Conservation (phyloP, 53 echinoderm and acorn worm genomes). For the Paelopatides confundens region DNA sequence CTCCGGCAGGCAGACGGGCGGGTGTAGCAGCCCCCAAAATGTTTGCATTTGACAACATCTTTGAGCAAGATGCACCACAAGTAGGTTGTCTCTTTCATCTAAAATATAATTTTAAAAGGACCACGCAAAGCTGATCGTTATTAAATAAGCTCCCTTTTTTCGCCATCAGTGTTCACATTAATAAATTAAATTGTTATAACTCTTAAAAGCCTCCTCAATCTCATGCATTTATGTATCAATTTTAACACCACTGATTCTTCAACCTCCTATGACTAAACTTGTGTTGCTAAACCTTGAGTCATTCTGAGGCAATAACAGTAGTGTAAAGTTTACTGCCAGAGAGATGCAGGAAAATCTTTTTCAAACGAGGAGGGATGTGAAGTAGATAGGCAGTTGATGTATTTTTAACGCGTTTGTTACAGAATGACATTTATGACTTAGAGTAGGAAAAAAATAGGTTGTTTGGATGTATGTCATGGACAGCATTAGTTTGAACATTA, state of each 20-base stretch:
- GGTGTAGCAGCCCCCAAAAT: constrained; percentile 98
- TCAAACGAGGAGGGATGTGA: neutral
- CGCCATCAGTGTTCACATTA: neutral
- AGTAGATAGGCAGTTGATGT: neutral
- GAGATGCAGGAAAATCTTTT: constrained; percentile 13
- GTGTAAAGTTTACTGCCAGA: neutral
- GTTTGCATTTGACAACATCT: constrained; percentile 98
- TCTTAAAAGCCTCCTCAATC: neutral
- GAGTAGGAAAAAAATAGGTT: too few relatives aligned
- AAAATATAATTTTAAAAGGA: neutral
- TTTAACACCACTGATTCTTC: neutral
- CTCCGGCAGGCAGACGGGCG: constrained; percentile 85
- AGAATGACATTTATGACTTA: neutral
- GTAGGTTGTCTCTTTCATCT: constrained; percentile 55
- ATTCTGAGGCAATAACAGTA: neutral
- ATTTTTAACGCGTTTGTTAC: neutral
- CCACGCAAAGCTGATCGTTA: neutral
- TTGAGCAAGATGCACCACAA: constrained; percentile 92
- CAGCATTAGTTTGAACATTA: too few relatives aligned
- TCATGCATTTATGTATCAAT: neutral
- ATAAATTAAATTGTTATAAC: neutral
- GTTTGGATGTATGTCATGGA: too few relatives aligned
- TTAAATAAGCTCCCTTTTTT: neutral
- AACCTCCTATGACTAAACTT: neutral
- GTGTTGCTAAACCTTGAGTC: neutral